Evolutionary conservation across 2,888 invertebrate genomes (phyloP), one percentile per base, ranked within the genome.

Genomic region (Pyrgus malvae): DNA sequence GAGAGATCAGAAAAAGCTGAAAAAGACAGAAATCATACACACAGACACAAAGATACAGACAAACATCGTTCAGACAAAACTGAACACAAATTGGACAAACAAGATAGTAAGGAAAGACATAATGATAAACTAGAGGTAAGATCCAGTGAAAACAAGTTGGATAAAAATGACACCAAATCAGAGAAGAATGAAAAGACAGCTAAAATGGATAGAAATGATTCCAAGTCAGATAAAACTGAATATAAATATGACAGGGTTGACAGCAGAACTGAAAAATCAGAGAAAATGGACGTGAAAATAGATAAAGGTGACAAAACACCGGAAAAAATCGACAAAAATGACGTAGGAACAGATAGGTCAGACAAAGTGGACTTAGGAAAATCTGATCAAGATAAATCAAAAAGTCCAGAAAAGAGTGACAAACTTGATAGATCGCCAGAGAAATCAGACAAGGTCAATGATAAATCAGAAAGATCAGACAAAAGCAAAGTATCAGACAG

Each of bases 11-110:
- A 73, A 14, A 67, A 68, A 61, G 58, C 56, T 57, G 69, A 70
- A 14, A 44, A 61, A 48, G 60, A 57, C 3, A 54, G 59, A 44
- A 74, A 68, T 31, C 60, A 77, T 42, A 46, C 59, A 27, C 59
- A 59, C 25, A 80, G 76, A 59, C 78, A 83, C 48, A 78, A 74
- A 56, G 80, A 80, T 11, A 63, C 66, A 16, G 63, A 66, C 3
- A 65, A 64, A 57, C 58, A 62, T 16, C 59, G 62, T 31, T 45
- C 55, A 29, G 67, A 67, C 12, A 66, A 60, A 19, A 19, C 11
- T 7, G 56, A 57, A 14, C 25, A 48, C n/a, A 54, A 41, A 7
- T 33, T 29, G n/a, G 29, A 40, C 3, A 55, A 41, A 17, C 49
- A 49, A 42, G 48, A 40, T 6, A 56, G 53, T 21, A 48, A 46